Conservation (phyloP, 2,888 invertebrate species). For the Ariolimax columbianus region DNA sequence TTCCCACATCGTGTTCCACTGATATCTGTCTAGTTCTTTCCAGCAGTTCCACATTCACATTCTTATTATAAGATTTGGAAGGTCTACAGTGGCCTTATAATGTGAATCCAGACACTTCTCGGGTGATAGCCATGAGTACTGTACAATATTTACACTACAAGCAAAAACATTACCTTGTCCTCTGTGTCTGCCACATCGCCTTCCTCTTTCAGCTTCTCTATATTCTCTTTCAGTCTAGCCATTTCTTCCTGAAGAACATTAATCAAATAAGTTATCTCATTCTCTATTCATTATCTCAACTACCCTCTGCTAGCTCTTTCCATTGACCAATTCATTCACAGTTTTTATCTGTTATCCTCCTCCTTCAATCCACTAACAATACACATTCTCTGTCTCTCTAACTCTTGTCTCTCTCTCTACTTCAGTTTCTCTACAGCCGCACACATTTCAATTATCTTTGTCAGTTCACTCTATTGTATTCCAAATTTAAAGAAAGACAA, state of each 20-base stretch:
- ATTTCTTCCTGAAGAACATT: slow-evolving; percentile 72
- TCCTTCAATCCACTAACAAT: neutral
- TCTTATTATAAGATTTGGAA: too few species aligned
- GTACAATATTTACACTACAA: neutral
- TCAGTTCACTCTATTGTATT: too few species aligned
- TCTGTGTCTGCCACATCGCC: slow-evolving; percentile 73
- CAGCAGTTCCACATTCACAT: too few species aligned
- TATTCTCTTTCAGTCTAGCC: slow-evolving; percentile 74
- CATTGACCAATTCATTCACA: neutral
- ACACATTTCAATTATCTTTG: too few species aligned
- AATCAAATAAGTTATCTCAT: neutral
- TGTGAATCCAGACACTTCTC: too few species aligned
- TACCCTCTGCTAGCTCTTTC: neutral
- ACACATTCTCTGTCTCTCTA: neutral
- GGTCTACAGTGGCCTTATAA: too few species aligned
- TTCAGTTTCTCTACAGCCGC: too few species aligned
- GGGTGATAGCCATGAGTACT: neutral
- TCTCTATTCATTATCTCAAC: neutral
- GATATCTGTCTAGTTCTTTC: too few species aligned
- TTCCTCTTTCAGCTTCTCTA: slow-evolving; percentile 75
- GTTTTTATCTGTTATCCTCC: neutral
- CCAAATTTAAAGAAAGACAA: too few species aligned
- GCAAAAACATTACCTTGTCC: slow-evolving; percentile 69
- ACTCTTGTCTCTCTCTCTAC: neutral
- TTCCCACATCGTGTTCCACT: too few species aligned